These are phyloP conservation scores for Natator depressus DNA, from an alignment of 2,113 vertebrate species.

Conservation along the genomic window DNA sequence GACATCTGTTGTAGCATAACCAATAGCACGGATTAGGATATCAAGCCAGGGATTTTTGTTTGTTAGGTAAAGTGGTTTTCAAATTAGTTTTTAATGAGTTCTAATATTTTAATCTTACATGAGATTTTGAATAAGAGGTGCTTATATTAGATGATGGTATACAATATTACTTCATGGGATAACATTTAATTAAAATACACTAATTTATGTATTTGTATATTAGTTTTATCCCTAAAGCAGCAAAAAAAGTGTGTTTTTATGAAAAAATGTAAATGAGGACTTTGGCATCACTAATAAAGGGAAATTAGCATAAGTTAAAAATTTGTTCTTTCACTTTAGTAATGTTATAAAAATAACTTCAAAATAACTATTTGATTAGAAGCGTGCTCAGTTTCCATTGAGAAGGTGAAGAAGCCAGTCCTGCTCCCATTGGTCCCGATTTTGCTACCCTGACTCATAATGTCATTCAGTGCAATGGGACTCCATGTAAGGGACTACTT, in stretches of 20 bases:
- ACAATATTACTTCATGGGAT: slow-evolving; percentile 78
- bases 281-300: slow-evolving; percentile 80
- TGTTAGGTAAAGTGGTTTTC: slow-evolving; percentile 75
- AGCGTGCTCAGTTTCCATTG: slow-evolving; percentile 18
- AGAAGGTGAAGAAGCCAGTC: not conserved
- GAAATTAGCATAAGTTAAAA: slow-evolving; percentile 79
- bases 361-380: slow-evolving; percentile 32
- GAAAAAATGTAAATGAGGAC: slow-evolving; percentile 95
- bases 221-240: slow-evolving; percentile 96
- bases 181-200: slow-evolving; percentile 89
- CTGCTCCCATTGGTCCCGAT: not conserved
- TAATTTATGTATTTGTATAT: slow-evolving; percentile 98
- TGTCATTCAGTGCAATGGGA: not conserved
- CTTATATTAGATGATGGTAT: slow-evolving; percentile 73
- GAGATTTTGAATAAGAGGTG: slow-evolving; percentile 75
- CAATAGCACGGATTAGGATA: slow-evolving; percentile 49
- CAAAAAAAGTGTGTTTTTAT: slow-evolving; percentile 87
- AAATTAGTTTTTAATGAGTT: slow-evolving; percentile 84
- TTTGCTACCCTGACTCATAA: not conserved
- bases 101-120: slow-evolving; percentile 78
- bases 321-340: slow-evolving; percentile 70
- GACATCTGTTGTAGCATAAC: slow-evolving; percentile 43
- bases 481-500: not conserved
- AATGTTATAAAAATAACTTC: slow-evolving; percentile 60
- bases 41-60: slow-evolving; percentile 53